Evolutionary conservation across 2,797 vertebrate genomes (phyloP).

Genomic region (Eupleurogrammus muticus): DNA sequence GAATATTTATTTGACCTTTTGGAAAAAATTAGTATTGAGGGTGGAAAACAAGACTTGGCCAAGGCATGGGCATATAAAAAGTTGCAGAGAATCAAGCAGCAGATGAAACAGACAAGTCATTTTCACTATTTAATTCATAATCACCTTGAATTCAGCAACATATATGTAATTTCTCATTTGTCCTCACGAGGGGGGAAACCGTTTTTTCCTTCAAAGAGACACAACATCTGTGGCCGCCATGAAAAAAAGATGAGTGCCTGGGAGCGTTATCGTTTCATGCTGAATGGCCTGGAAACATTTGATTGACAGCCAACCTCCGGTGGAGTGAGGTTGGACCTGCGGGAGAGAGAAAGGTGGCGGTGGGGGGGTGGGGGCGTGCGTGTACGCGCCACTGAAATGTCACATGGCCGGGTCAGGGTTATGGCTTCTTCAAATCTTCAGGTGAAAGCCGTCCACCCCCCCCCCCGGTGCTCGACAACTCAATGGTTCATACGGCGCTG

Average conservation of each 20-base stretch:
- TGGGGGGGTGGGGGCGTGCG: constrained; percentile 21
- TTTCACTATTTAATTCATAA: no score
- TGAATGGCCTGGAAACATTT: constrained; percentile 41
- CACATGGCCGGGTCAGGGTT: constrained; percentile 35
- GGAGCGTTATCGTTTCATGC: constrained; percentile 47
- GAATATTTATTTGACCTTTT: background rate
- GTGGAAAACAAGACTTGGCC: background rate
- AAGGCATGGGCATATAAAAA: background rate
- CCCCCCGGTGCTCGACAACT: background rate
- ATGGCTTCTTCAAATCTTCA: constrained; percentile 5
- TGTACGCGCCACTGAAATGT: constrained; percentile 32
- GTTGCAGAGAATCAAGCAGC: no score
- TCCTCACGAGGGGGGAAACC: constrained; percentile 2
- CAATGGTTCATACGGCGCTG: background rate
- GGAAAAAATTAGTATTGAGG: background rate
- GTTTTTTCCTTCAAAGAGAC: constrained; percentile 25
- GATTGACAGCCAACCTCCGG: constrained; percentile 56
- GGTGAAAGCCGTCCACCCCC: constrained; percentile 14
- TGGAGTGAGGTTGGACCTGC: constrained; percentile 35
- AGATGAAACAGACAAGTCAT: no score
- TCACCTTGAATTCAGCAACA: no score
- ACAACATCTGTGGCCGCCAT: constrained; percentile 40
- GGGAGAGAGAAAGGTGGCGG: constrained; percentile 32
- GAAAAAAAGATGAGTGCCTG: constrained; percentile 36
- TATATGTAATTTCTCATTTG: no score